Percentiles rank a stretch among this genome's conserved stretches.
Conservation (phyloP, 2,113 vertebrate species). For the Chamaetylas fuelleborni region DNA sequence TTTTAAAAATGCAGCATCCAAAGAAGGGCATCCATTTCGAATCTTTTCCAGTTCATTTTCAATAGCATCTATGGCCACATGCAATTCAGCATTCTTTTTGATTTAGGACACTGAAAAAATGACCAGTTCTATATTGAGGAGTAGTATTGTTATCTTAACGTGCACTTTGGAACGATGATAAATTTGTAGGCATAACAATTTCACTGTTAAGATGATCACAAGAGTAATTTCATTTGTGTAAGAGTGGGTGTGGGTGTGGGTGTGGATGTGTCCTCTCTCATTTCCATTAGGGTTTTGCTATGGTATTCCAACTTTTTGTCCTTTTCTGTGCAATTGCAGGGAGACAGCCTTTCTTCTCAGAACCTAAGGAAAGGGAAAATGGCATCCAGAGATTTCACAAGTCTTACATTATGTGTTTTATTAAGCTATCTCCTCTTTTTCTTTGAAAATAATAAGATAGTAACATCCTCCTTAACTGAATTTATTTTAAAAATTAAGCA, state of each 20-base stretch:
- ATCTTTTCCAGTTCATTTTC: not conserved
- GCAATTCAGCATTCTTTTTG: not conserved
- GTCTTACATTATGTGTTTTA: not conserved
- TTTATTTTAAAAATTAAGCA: not conserved
- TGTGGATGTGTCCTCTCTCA: fast-evolving
- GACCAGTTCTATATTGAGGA: not conserved
- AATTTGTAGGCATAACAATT: not conserved
- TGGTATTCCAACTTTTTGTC: not conserved
- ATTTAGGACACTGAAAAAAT: not conserved
- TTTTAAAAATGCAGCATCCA: not conserved
- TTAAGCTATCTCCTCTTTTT: not conserved
- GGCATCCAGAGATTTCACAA: not conserved
- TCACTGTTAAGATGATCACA: not conserved
- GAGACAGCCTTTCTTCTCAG: not conserved
- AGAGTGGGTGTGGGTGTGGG: not conserved
- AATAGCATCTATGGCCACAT: not conserved
- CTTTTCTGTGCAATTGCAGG: not conserved
- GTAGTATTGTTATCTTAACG: not conserved
- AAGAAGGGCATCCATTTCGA: not conserved
- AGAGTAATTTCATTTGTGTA: not conserved
- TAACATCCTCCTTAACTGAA: not conserved
- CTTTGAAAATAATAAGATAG: not conserved
- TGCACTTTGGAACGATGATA: not conserved
- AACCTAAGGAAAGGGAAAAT: not conserved
- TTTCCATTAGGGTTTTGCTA: not conserved